Conservation (phyloP, 1,140 invertebrate genomes). For the Stegodyphus mimosarum region DNA sequence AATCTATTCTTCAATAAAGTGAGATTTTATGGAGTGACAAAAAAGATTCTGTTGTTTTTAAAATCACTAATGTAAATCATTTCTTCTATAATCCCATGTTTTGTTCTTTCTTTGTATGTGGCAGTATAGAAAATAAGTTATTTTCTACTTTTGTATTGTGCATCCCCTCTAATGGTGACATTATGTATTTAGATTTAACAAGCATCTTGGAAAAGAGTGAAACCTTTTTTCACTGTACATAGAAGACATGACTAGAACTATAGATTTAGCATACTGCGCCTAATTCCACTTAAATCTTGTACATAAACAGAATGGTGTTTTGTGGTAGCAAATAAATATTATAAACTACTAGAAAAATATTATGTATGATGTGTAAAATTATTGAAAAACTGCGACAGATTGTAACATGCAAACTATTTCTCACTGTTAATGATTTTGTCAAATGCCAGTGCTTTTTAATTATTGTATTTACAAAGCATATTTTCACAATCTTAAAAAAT, state of each 20-base stretch:
- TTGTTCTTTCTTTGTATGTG: constrained; percentile 20
- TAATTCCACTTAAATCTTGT: constrained; percentile 37
- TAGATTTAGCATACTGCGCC: constrained; percentile 19
- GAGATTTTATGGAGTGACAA: not conserved
- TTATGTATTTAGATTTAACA: constrained; percentile 32
- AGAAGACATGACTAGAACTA: constrained; percentile 41
- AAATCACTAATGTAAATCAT: not conserved
- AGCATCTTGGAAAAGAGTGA: constrained; percentile 8
- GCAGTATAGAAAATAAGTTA: constrained; percentile 30
- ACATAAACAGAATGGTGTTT: constrained; percentile 36
- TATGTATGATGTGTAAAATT: not conserved
- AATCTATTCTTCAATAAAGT: too few relatives aligned
- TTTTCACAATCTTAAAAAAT: too few relatives aligned
- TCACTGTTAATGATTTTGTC: too few relatives aligned
- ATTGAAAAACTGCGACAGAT: constrained; percentile 12
- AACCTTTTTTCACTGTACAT: constrained; percentile 50
- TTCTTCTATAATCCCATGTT: not conserved
- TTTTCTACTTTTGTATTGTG: constrained; percentile 55
- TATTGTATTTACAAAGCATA: too few relatives aligned
- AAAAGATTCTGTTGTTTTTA: not conserved
- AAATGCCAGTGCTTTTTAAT: too few relatives aligned
- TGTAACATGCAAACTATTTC: not conserved
- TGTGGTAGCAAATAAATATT: constrained; percentile 34
- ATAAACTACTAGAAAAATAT: constrained; percentile 3
- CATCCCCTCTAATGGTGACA: constrained; percentile 6